phyloP scores from a whole-genome alignment of 1,140 invertebrate species.

The Pararge aegeria region DNA sequence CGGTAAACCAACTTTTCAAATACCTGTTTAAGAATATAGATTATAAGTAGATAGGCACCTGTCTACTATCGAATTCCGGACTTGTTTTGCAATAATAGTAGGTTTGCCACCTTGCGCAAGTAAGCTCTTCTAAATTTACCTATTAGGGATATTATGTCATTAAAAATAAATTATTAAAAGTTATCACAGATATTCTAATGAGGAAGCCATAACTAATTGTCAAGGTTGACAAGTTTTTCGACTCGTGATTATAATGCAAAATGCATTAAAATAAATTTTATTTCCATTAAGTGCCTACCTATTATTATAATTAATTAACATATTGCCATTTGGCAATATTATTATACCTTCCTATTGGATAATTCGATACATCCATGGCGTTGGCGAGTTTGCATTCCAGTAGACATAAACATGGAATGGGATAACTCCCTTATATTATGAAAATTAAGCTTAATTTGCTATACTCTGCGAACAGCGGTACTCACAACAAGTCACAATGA shows the following conservation, averaged over 20 bases:
- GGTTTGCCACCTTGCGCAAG: constrained; percentile 3
- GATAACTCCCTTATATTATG: too few species aligned
- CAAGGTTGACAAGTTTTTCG: not conserved
- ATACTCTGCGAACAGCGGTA: too few species aligned
- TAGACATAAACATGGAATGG: too few species aligned
- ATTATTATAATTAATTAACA: not conserved
- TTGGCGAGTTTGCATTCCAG: too few species aligned
- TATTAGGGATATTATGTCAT: not conserved
- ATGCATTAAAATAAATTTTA: too few species aligned
- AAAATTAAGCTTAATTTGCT: too few species aligned
- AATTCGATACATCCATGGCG: too few species aligned
- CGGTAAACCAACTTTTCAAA: not conserved
- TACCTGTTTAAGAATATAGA: not conserved
- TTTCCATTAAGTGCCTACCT: not conserved
- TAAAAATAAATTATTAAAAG: not conserved
- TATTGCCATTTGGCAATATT: too few species aligned
- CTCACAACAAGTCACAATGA: too few species aligned
- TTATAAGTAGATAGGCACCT: not conserved
- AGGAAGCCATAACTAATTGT: not conserved
- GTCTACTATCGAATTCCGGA: not conserved
- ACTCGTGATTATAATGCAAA: not conserved
- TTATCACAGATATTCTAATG: not conserved
- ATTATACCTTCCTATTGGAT: too few species aligned
- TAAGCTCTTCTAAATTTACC: not conserved
- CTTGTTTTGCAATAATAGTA: constrained; percentile 2